These are phyloP conservation scores for Polymixis lichenea DNA, from an alignment of 2,888 invertebrate species.

Conservation along the genomic window DNA sequence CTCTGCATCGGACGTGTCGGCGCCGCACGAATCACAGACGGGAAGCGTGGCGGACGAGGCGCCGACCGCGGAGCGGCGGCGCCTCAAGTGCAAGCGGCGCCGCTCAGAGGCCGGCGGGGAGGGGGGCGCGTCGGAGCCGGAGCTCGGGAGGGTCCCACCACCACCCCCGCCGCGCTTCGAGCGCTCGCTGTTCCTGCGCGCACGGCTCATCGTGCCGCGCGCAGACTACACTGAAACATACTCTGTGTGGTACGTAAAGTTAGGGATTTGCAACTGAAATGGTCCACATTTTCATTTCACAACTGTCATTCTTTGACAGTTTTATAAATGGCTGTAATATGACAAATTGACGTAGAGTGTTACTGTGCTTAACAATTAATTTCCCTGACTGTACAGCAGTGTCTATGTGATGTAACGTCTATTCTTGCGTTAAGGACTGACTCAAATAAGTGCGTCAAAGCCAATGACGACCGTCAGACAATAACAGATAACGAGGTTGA, in stretches of 20 bases:
- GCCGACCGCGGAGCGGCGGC: slow-evolving; percentile 9
- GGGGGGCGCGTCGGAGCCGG: not conserved
- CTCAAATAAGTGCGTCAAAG: too few relatives aligned
- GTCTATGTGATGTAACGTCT: not conserved
- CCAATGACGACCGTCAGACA: not conserved
- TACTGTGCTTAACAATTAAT: not conserved
- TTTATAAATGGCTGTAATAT: too few relatives aligned
- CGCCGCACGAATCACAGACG: not conserved
- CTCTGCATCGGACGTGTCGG: not conserved
- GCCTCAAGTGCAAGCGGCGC: slow-evolving; percentile 44
- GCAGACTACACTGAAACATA: slow-evolving; percentile 82
- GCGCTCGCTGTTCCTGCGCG: slow-evolving; percentile 75
- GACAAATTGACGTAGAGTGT: not conserved
- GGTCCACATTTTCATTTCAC: not conserved
- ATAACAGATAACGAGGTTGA: too few relatives aligned
- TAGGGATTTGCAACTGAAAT: not conserved
- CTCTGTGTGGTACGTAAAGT: slow-evolving; percentile 65
- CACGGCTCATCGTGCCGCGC: slow-evolving; percentile 76
- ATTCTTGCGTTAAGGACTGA: not conserved
- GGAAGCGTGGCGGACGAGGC: slow-evolving; percentile 4
- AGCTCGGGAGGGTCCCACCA: slow-evolving; percentile 16
- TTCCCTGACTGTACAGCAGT: not conserved
- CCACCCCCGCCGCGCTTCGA: slow-evolving; percentile 74
- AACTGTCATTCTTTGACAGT: not conserved
- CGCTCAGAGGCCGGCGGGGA: slow-evolving; percentile 6